Conservation (phyloP, 2,797 vertebrate genomes). For the Rousettus madagascariensis region DNA sequence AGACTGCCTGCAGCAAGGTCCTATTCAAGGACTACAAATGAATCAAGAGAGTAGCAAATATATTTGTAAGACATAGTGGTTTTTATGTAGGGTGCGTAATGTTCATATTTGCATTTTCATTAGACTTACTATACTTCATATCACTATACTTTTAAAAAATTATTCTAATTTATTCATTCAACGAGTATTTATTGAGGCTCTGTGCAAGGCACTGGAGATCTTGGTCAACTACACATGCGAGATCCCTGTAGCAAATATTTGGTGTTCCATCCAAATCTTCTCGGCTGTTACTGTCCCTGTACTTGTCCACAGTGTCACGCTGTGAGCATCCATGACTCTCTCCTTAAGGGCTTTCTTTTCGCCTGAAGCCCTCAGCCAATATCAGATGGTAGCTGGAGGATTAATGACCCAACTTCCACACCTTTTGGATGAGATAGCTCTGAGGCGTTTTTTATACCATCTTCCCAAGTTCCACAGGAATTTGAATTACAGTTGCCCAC, state of each 20-base stretch:
- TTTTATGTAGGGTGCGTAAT: neutral
- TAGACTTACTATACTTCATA: neutral
- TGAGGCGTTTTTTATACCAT: neutral
- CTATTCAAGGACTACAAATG: neutral
- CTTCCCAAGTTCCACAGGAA: too few relatives aligned
- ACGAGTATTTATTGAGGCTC: neutral
- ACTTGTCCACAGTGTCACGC: neutral
- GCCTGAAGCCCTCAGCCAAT: neutral
- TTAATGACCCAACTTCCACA: neutral
- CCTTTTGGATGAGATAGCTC: neutral
- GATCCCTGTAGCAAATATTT: neutral
- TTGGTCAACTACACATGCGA: neutral
- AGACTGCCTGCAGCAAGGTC: neutral
- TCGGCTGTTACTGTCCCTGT: neutral
- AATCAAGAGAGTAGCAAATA: neutral
- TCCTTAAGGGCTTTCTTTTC: neutral
- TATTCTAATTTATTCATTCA: neutral
- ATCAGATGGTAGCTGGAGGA: neutral
- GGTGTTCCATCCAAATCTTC: accelerated
- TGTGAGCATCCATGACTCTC: neutral
- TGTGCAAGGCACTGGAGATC: neutral
- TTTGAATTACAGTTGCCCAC: neutral
- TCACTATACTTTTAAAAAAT: neutral
- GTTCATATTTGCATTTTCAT: neutral
- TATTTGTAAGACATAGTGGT: neutral